These are phyloP conservation scores for Zele albiditarsus DNA, from an alignment of 2,888 invertebrate genomes.

Conservation along the genomic window DNA sequence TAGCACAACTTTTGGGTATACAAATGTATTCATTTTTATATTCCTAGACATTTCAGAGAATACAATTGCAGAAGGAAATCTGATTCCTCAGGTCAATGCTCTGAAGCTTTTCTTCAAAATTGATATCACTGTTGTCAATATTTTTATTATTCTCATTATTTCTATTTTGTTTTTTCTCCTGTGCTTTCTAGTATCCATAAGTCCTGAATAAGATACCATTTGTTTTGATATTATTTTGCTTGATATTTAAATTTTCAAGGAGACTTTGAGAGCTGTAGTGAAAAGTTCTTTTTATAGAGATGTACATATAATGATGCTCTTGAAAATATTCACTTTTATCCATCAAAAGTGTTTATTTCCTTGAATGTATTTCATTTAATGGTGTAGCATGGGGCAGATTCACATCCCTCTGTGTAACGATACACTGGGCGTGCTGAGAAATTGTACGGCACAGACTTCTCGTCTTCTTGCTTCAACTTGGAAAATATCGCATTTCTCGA, in stretches of 20 bases:
- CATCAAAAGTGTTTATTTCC: background rate
- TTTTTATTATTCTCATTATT: background rate
- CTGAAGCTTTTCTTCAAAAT: background rate
- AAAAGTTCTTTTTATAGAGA: background rate
- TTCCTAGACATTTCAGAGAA: no score
- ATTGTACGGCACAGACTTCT: background rate
- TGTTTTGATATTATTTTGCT: no score
- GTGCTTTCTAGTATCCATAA: background rate
- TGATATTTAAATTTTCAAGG: background rate
- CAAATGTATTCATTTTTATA: no score
- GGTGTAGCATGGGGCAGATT: no score
- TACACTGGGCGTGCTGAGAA: background rate
- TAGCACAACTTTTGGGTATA: no score
- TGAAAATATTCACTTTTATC: background rate
- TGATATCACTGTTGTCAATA: background rate
- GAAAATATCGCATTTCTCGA: conserved; percentile 35
- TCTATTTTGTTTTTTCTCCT: background rate
- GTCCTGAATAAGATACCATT: background rate
- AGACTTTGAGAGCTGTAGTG: background rate
- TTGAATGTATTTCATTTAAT: no score
- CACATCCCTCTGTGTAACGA: background rate
- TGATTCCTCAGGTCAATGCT: background rate
- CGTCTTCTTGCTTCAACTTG: background rate
- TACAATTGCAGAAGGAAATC: no score
- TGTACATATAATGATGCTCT: background rate